Base-by-base conservation (phyloP, 1,140 invertebrate species). In the Pteromalus puparum region DNA sequence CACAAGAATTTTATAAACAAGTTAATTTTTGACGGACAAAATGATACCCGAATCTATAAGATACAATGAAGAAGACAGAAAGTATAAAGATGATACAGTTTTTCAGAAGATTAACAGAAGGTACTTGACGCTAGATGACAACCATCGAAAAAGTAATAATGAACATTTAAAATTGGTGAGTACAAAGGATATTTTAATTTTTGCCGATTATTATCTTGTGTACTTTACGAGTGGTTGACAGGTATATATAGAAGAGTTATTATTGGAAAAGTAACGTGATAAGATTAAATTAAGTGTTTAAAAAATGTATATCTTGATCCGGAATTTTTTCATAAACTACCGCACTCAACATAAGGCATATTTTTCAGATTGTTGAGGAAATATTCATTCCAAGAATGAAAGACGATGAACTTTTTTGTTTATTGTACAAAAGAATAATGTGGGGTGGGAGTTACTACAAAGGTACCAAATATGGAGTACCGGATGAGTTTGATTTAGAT, bases 401-500 rank as follows among this genome's bases (percentile, higher is more conserved):
- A 86, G n/a, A 75, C 9, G 85, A 92, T 87, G 12, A 76, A 30
- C 76, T 93, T 9, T 93, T 93, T 77, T 70, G 82, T 21, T 81
- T 82, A 68, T 13, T 88, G 1, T 92, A 86, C 79, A 87, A 88
- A 26, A 81, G 90, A 86, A 90, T 92, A 4, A 91, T 93, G 85
- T 94, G 91, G 76, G 93, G 91, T 5, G 94, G 94, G 0, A 94
- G 94, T 85, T 94, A 92, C 30, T 94, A 93, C 82, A 94, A 95
- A 85, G 90, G 90, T 9, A 92, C 94, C 21, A 94, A 93, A 88
- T 91, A 94, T 13, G 92, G 91, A 0, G 91, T 90, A 61, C 91
- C 94, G 3, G 92, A 94, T 85, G 94, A 95, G 87, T 95, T 93
- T 86, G 94, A 95, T 89, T 89, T 95, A 85, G 92, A 94, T 88